Conservation (phyloP, 2,888 invertebrate species). For the Latrodectus elegans region DNA sequence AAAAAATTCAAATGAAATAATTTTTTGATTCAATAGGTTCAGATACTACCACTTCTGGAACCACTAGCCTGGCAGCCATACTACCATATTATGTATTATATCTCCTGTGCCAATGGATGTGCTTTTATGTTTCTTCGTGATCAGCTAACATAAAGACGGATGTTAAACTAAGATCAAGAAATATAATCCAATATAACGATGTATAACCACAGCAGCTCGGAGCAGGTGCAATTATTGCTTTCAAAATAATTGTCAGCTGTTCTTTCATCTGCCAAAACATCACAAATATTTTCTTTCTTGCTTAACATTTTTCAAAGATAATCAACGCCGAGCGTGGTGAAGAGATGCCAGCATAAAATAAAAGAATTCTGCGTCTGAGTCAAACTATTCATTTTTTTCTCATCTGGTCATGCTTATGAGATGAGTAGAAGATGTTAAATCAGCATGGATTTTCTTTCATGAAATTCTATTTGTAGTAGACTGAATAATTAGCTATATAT, state of each 20-base stretch:
- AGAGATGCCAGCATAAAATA: background rate
- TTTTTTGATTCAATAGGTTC: constrained; percentile 6
- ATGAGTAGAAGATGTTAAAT: constrained; percentile 2
- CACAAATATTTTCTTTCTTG: constrained; percentile 36
- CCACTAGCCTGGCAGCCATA: background rate
- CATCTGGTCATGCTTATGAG: constrained; percentile 18
- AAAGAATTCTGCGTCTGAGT: constrained; percentile 12
- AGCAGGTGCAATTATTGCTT: constrained; percentile 11
- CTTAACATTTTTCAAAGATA: constrained; percentile 62
- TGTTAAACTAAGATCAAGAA: background rate
- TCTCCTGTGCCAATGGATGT: constrained; percentile 56
- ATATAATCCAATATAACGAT: background rate
- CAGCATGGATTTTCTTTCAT: constrained; percentile 8
- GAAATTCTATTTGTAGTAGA: constrained; percentile 46
- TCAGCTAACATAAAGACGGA: constrained; percentile 11
- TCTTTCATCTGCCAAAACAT: constrained; percentile 45
- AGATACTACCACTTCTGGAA: constrained; percentile 18
- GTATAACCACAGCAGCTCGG: constrained; percentile 13
- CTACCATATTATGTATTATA: constrained; percentile 27
- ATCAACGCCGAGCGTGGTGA: constrained; percentile 40
- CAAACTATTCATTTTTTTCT: constrained; percentile 24
- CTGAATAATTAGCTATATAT: constrained; percentile 45
- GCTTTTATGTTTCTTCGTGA: constrained; percentile 38
- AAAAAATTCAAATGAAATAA: no score
- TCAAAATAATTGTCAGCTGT: background rate